Evolutionary conservation across 2,888 invertebrate species (phyloP).

Genomic region (Caenorhabditis sp.): DNA sequence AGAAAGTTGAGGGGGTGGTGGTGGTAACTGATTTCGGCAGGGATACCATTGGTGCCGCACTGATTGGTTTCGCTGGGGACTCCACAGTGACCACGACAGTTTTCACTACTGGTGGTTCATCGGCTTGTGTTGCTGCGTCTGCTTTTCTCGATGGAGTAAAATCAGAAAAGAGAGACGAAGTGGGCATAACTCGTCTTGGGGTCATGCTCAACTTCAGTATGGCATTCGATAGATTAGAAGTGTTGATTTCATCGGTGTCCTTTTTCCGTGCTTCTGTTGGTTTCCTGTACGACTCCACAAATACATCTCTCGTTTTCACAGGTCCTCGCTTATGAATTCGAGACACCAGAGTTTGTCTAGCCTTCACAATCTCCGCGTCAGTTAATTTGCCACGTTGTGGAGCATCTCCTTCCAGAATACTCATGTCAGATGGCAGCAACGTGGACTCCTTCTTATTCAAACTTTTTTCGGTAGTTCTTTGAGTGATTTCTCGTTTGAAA

Average conservation of each 20-base stretch:
- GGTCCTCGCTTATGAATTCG: slow-evolving; percentile 43
- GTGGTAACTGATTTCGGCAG: background rate
- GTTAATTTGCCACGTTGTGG: slow-evolving; percentile 7
- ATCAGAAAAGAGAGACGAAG: slow-evolving; percentile 20
- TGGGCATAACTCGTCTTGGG: slow-evolving; percentile 39
- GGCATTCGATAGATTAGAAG: slow-evolving; percentile 55
- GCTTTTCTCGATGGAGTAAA: background rate
- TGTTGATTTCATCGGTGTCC: slow-evolving; percentile 29
- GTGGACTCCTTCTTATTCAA: background rate
- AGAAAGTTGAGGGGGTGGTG: background rate
- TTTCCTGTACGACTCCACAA: slow-evolving; percentile 25
- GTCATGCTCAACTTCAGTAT: slow-evolving; percentile 61
- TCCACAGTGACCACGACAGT: slow-evolving; percentile 52
- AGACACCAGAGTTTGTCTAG: slow-evolving; percentile 27
- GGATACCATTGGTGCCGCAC: slow-evolving; percentile 8
- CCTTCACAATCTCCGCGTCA: slow-evolving; percentile 41
- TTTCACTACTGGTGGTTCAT: slow-evolving; percentile 45
- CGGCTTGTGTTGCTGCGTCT: slow-evolving; percentile 64
- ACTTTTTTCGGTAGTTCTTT: background rate
- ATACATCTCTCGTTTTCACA: slow-evolving; percentile 41
- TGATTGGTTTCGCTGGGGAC: slow-evolving; percentile 28
- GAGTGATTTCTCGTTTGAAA: slow-evolving; percentile 24
- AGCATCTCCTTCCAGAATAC: slow-evolving; percentile 36
- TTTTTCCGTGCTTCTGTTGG: background rate
- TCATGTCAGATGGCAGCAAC: slow-evolving; percentile 11